Evolutionary conservation across 1,140 invertebrate species (phyloP).

Genomic region (Euwallacea fornicatus): DNA sequence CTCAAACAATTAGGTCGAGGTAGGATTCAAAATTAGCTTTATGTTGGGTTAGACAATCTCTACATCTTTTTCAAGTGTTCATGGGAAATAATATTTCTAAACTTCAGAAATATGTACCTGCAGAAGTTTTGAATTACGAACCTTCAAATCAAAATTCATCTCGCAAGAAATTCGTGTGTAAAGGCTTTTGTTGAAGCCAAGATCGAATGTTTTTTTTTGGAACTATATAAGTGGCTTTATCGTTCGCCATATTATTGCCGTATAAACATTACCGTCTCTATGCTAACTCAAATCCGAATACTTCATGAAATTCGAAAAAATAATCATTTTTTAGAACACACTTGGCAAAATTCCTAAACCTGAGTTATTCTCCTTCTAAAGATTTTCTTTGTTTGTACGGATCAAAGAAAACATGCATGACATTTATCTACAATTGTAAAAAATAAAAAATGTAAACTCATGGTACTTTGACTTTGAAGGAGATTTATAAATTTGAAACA

Average conservation of each 20-base stretch:
- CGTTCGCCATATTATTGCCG: not conserved
- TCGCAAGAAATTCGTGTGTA: not conserved
- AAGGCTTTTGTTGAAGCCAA: not conserved
- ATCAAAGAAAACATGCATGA: not conserved
- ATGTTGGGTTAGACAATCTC: not conserved
- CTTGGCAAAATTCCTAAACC: not conserved
- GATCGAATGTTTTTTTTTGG: not conserved
- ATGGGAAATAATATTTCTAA: not conserved
- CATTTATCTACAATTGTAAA: not conserved
- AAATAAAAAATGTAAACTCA: not conserved
- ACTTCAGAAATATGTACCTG: not conserved
- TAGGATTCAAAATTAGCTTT: slow-evolving; percentile 5
- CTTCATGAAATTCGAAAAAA: not conserved
- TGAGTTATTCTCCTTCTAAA: not conserved
- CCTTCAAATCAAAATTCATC: not conserved
- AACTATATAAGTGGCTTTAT: not conserved
- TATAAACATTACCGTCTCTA: not conserved
- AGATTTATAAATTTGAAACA: not conserved
- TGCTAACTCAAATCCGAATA: not conserved
- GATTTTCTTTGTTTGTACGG: not conserved
- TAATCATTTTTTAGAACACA: not conserved
- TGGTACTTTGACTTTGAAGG: not conserved
- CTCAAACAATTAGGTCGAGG: not conserved
- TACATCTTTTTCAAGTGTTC: not conserved
- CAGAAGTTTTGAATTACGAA: not conserved